Evolutionary conservation across 2,797 vertebrate species (phyloP), one percentile per base, ranked within the genome.

Genomic region (Pseudomugil tenellus): DNA sequence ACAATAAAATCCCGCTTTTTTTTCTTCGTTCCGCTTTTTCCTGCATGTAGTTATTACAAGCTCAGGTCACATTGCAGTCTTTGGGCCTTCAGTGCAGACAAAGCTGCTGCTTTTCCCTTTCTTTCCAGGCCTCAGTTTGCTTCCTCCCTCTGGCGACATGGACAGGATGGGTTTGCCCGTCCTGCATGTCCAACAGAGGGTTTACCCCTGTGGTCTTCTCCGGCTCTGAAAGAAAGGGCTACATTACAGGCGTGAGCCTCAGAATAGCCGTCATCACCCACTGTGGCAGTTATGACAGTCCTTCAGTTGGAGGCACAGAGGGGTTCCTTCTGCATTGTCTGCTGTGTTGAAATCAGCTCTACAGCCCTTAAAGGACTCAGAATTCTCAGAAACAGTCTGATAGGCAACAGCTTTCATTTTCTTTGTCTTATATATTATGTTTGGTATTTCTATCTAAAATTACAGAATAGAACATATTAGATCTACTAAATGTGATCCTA

Each of bases 251-350:
- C n/a, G 9, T 49, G 46, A 12, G 17, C 46, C 46, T 49, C n/a
- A 49, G 46, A 49, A 49, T 49, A 23, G 46, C 46, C 46, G 12
- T 49, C 46, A 49, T 49, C 46, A 49, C 8, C 46, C 46, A 49
- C 46, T 23, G 12, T 49, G 11, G 46, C 46, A 49, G 17, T 23
- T 21, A 23, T 49, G 46, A 23, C 46, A 49, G 46, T 21, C 9
- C 46, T 21, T 23, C 46, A 23, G 46, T 23, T 11, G 21, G 46
- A 21, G 46, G n/a, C n/a, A 23, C 4, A 23, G 46, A 12, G 46
- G 9, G 46, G 10, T 19, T 43, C 19, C 16, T 43, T 43, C 41
- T 43, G 1, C 6, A 19, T 43, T n/a, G 19, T 43, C 16, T 43
- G 41, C n/a, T 19, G 16, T 43, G 41, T 43, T 19, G 19, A 43